Conservation (phyloP, 2,797 vertebrate genomes). For the Harpagifer antarcticus region DNA sequence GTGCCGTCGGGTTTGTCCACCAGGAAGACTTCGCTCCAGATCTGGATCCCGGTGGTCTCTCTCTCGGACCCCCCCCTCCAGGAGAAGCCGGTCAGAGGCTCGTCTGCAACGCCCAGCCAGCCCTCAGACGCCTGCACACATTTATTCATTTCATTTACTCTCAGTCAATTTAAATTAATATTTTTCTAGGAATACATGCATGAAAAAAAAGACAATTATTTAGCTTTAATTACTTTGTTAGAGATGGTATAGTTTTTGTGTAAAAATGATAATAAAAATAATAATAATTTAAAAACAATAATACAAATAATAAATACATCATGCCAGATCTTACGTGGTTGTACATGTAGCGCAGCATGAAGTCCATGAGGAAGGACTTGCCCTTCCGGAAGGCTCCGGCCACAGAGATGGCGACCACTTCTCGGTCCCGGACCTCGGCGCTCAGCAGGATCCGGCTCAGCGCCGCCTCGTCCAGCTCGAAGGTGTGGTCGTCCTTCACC, state of each 20-base stretch:
- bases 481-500: conserved; percentile 97
- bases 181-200: too few relatives aligned
- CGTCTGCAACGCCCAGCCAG: conserved; percentile 94
- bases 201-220: too few relatives aligned
- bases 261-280: too few relatives aligned
- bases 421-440: conserved; percentile 92
- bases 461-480: conserved; percentile 94
- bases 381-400: conserved; percentile 98
- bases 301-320: too few relatives aligned
- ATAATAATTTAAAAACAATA: too few relatives aligned
- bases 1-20: conserved; percentile 95
- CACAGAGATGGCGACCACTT: conserved; percentile 96
- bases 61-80: conserved; percentile 98
- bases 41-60: conserved; percentile 98
- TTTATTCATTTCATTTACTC: too few relatives aligned
- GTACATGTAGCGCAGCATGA: conserved; percentile 99
- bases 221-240: too few relatives aligned
- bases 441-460: conserved; percentile 94
- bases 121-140: conserved; percentile 86
- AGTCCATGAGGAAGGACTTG: conserved; percentile 99
- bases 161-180: too few relatives aligned
- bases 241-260: too few relatives aligned
- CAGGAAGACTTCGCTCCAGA: conserved; percentile 97
- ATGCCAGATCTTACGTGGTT: conserved; percentile 85
- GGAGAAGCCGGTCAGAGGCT: conserved; percentile 96